phyloP scores from a whole-genome alignment of 2,113 vertebrate genomes.

The Perognathus longimembris region DNA sequence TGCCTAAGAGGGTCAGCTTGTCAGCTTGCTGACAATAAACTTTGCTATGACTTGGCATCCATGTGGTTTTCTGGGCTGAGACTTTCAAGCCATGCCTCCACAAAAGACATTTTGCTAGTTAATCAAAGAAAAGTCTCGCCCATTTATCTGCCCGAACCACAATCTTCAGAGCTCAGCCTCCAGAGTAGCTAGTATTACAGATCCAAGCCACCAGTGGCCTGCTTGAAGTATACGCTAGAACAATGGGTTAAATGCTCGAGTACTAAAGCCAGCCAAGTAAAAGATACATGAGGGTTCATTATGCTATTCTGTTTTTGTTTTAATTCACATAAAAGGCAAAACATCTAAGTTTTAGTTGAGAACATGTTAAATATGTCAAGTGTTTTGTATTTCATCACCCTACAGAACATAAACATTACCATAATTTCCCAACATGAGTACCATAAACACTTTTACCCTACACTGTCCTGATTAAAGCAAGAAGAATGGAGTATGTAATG shows the following conservation, averaged over 20 bases:
- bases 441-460: background rate
- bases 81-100: no score
- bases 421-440: background rate
- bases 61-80: no score
- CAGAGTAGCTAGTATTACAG: no score
- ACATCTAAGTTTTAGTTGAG: background rate
- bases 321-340: background rate
- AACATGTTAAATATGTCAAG: constrained; percentile 16
- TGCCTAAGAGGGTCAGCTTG: no score
- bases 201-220: no score
- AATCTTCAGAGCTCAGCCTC: no score
- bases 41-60: no score
- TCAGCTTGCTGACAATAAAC: no score
- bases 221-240: background rate
- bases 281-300: background rate
- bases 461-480: constrained; percentile 8
- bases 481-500: background rate
- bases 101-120: no score
- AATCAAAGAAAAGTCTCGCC: no score
- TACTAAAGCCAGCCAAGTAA: constrained; percentile 3
- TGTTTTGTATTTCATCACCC: background rate
- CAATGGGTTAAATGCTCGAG: background rate
- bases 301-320: background rate
- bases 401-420: background rate
- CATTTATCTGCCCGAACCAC: no score